These are phyloP conservation scores for Sipunculus nudus DNA, from an alignment of 2,888 invertebrate genomes.

Conservation along the genomic window DNA sequence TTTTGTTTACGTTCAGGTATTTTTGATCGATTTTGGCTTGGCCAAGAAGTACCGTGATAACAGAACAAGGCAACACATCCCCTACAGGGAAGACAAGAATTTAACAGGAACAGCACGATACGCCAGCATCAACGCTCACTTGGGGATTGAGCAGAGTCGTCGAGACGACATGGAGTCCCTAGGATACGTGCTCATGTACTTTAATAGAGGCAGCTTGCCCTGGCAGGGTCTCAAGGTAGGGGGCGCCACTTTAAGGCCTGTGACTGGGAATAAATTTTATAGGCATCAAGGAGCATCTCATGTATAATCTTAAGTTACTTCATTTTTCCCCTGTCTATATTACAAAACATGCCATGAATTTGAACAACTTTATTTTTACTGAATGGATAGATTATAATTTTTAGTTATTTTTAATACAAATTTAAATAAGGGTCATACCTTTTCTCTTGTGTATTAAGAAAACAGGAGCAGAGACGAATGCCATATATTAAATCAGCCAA, in stretches of 20 bases:
- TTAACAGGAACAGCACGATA: constrained; percentile 74
- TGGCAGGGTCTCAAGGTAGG: constrained; percentile 94
- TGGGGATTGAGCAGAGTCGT: constrained; percentile 97
- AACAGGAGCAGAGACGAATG: too few relatives aligned
- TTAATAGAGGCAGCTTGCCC: constrained; percentile 88
- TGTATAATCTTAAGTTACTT: constrained; percentile 98
- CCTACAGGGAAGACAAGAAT: constrained; percentile 75
- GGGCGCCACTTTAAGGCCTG: too few relatives aligned
- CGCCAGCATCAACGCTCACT: constrained; percentile 98
- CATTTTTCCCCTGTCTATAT: constrained; percentile 99
- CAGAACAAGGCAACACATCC: constrained; percentile 90
- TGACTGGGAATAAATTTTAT: too few relatives aligned
- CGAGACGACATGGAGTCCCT: constrained; percentile 99
- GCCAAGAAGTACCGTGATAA: constrained; percentile 98
- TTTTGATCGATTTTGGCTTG: constrained; percentile 98
- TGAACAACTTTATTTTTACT: too few relatives aligned
- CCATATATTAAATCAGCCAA: too few relatives aligned
- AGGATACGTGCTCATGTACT: constrained; percentile 99
- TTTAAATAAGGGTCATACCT: too few relatives aligned
- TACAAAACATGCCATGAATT: too few relatives aligned
- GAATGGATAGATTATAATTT: too few relatives aligned
- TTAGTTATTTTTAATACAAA: too few relatives aligned
- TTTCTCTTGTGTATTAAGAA: too few relatives aligned
- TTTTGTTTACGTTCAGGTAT: constrained; percentile 72
- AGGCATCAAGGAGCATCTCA: constrained; percentile 96